Evolutionary conservation across 2,797 vertebrate species (phyloP), one percentile per base, ranked within the genome.

Genomic region (Silurus lanzhouensis): DNA sequence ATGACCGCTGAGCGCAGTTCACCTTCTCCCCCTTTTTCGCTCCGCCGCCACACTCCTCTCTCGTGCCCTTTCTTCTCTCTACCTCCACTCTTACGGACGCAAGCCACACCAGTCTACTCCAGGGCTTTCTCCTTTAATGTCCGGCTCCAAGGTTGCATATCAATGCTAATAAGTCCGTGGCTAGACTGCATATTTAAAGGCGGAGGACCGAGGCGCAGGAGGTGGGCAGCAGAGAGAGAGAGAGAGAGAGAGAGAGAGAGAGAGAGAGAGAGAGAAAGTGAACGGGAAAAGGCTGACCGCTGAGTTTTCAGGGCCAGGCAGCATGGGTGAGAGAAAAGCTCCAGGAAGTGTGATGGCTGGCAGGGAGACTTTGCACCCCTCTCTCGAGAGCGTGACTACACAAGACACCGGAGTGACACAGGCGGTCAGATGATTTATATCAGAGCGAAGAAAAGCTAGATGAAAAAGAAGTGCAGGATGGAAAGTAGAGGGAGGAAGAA

Each of bases 121-220:
- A 88, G 86, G 84, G 81, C 60, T 86, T 89, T 88, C 85, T 89
- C 85, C 88, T 90, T 88, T 86, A 88, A 88, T 90, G 87, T 89
- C 88, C 84, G 90, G 92, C 93, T 91, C 91, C 93, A 95, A 95
- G 94, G 94, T 95, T 94, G 94, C 92, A 94, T 92, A 93, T 95
- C 92, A 93, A 91, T 93, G 93, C 91, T 94, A 94, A 94, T 92
- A 93, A 90, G 92, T 86, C 68, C 38, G 86, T 86, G 84, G 88
- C 78, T 83, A 87, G 87, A 83, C 84, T 87, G 90, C 88, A 89
- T 90, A 89, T 88, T 89, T 89, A 89, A 86, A 86, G 83, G 86
- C 81, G 80, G 52, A 82, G 82, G 68, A 85, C 75, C 57, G 83
- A 85, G 83, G 83, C 80, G 63, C 90, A 90, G 89, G 89, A 89